Evolutionary conservation across 2,797 vertebrate species (phyloP).

Genomic region (Eidolon dupreanum): DNA sequence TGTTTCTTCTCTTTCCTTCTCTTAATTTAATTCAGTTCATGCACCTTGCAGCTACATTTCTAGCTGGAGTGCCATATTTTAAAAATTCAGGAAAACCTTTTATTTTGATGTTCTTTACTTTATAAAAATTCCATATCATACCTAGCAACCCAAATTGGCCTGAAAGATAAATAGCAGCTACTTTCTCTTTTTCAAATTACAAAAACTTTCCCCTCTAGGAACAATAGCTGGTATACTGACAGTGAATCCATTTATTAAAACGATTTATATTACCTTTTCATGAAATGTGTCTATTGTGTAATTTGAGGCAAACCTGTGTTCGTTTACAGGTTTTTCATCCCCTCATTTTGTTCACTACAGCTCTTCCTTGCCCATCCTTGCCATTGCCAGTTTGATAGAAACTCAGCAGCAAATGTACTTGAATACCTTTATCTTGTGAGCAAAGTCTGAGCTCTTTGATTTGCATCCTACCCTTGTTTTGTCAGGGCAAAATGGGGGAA

Average conservation of each 20-base stretch:
- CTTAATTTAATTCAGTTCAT: neutral
- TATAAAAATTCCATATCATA: conserved; percentile 19
- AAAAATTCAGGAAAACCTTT: neutral
- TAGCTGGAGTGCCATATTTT: neutral
- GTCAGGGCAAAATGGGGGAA: neutral
- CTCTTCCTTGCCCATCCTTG: neutral
- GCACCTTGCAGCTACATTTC: neutral
- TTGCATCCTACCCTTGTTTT: neutral
- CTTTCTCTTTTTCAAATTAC: conserved; percentile 25
- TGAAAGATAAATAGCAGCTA: conserved; percentile 50
- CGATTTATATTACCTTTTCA: conserved; percentile 36
- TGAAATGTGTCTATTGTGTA: conserved; percentile 9
- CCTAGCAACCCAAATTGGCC: conserved; percentile 25
- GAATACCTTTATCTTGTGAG: neutral
- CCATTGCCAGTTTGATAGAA: neutral
- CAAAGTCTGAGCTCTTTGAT: neutral
- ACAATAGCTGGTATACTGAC: conserved; percentile 13
- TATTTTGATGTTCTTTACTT: neutral
- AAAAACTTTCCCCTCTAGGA: conserved; percentile 21
- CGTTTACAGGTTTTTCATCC: neutral
- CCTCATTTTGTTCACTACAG: neutral
- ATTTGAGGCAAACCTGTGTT: conserved; percentile 21
- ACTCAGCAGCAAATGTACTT: neutral
- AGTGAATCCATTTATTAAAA: conserved; percentile 48
- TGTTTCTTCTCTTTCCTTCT: neutral